Percentiles rank a stretch among this genome's conserved stretches.
Conservation (phyloP, 1,140 invertebrate genomes). For the Trichogramma pretiosum region DNA sequence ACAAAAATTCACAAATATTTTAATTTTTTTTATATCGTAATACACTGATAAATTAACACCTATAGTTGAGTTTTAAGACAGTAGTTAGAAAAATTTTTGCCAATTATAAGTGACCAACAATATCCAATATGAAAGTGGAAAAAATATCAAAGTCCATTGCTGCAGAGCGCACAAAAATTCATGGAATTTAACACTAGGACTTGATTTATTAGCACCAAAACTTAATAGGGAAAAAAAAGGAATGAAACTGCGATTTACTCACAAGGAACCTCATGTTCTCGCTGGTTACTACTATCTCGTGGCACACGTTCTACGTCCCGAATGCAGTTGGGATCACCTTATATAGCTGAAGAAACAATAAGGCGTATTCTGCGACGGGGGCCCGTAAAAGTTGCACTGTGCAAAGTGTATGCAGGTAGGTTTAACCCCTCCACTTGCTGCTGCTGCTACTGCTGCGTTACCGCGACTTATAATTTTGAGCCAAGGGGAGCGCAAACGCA, state of each 20-base stretch:
- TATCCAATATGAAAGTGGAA: too few species aligned
- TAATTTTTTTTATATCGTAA: too few species aligned
- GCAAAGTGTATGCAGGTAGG: conserved; percentile 15
- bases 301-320: conserved; percentile 28
- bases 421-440: conserved; percentile 11
- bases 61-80: too few species aligned
- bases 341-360: conserved; percentile 35
- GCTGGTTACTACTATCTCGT: conserved; percentile 24
- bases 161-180: too few species aligned
- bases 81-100: too few species aligned
- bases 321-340: conserved; percentile 23
- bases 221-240: neutral
- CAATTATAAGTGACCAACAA: too few species aligned
- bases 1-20: too few species aligned
- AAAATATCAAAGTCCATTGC: too few species aligned
- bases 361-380: conserved; percentile 18
- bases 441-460: conserved; percentile 5
- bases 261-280: conserved; percentile 37
- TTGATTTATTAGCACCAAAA: neutral
- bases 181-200: too few species aligned
- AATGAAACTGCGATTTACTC: conserved; percentile 24
- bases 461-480: conserved; percentile 6
- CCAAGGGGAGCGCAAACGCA: conserved; percentile 9
- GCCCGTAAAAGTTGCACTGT: conserved; percentile 13
- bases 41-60: too few species aligned